These are phyloP conservation scores for Columbina picui DNA, from an alignment of 2,113 vertebrate genomes.

Conservation along the genomic window DNA sequence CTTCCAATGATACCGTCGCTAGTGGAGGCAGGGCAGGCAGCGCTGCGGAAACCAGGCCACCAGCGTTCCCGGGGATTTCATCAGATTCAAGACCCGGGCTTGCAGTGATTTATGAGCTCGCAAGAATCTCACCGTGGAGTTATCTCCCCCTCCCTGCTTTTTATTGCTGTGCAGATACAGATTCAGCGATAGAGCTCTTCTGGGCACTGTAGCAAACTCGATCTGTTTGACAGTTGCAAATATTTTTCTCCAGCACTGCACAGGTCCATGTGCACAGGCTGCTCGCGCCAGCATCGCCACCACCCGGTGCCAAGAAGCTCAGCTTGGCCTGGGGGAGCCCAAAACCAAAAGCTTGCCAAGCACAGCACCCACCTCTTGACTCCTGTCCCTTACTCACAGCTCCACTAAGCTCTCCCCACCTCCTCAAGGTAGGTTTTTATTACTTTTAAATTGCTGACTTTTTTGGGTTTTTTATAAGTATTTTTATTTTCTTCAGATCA, in stretches of 20 bases:
- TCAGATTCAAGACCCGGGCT: neutral
- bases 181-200: neutral
- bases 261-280: neutral
- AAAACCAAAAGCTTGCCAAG: neutral
- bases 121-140: neutral
- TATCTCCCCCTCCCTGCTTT: neutral
- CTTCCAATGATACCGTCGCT: neutral
- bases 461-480: neutral
- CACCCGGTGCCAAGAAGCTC: neutral
- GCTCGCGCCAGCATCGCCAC: fast-evolving
- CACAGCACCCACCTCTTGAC: neutral
- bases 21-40: neutral
- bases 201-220: neutral
- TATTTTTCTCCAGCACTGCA: neutral
- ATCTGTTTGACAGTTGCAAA: neutral
- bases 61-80: neutral
- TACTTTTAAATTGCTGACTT: neutral
- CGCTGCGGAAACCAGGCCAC: neutral
- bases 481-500: neutral
- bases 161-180: neutral
- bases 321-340: neutral
- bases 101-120: neutral
- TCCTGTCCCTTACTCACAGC: neutral
- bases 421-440: neutral
- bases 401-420: neutral